Evolutionary conservation across 1,140 invertebrate genomes (phyloP).

Genomic region (Brachionus paranguensis): DNA sequence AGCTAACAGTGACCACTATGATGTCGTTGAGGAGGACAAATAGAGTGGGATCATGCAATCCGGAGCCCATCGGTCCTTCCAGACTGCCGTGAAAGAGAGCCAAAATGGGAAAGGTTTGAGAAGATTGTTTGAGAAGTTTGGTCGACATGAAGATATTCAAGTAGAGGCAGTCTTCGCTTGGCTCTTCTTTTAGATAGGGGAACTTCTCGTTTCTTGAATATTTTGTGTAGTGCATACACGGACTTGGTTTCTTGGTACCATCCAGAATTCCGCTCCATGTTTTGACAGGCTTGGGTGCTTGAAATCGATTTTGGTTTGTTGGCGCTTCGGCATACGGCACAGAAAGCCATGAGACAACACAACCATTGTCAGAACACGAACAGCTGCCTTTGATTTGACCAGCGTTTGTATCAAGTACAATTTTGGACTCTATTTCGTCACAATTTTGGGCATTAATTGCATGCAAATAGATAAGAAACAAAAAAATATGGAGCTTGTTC

Average conservation of each 20-base stretch:
- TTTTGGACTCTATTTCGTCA: not conserved
- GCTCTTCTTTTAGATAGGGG: not conserved
- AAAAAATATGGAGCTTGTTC: not conserved
- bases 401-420: not conserved
- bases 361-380: not conserved
- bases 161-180: conserved; percentile 31
- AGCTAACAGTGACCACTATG: conserved; percentile 93
- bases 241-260: conserved; percentile 13
- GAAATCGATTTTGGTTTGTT: conserved; percentile 23
- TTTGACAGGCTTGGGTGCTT: not conserved
- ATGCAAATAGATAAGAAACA: not conserved
- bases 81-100: conserved; percentile 92
- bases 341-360: not conserved
- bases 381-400: not conserved
- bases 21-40: conserved; percentile 82
- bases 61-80: conserved; percentile 76
- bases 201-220: not conserved
- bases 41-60: conserved; percentile 87
- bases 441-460: not conserved
- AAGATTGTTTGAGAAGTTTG: not conserved
- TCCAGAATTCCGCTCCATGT: not conserved
- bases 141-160: not conserved
- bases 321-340: conserved; percentile 41
- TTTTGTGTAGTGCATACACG: conserved; percentile 37
- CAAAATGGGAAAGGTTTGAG: conserved; percentile 65